A percentile compares a stretch with the other conserved stretches of the same genome.
Evolutionary conservation across 2,797 vertebrate genomes (phyloP).

Genomic region (Danio choprae): DNA sequence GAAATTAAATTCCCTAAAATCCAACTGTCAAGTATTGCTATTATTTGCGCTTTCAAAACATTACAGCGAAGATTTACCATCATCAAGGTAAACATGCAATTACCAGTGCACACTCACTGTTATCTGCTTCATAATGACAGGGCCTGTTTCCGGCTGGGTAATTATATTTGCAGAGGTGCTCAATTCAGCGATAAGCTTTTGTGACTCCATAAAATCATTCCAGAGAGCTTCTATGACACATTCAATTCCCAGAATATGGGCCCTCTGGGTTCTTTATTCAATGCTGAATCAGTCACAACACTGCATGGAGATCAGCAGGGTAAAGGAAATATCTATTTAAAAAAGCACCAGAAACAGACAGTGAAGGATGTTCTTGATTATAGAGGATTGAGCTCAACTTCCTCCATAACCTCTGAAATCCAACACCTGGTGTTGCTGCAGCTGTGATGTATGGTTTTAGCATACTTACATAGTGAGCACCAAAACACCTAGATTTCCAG

Average conservation of each 20-base stretch:
- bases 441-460: slow-evolving; percentile 9
- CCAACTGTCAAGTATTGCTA: not conserved
- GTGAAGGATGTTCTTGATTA: slow-evolving; percentile 74
- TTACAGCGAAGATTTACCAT: not conserved
- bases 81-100: slow-evolving; percentile 23
- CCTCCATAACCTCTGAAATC: slow-evolving; percentile 50
- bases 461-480: not conserved
- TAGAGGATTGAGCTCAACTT: slow-evolving; percentile 65
- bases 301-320: slow-evolving; percentile 8
- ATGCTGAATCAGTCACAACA: not conserved
- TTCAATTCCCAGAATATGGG: not conserved
- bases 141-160: not conserved
- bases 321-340: not conserved
- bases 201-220: slow-evolving; percentile 18
- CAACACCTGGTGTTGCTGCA: slow-evolving; percentile 24
- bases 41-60: not conserved
- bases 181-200: not conserved
- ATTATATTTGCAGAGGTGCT: slow-evolving; percentile 16
- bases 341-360: slow-evolving; percentile 56
- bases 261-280: not conserved
- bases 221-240: not conserved
- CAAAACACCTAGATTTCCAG: slow-evolving; percentile 56
- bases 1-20: not conserved
- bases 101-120: not conserved
- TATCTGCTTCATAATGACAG: slow-evolving; percentile 29